Evolutionary conservation across 2,888 invertebrate species (phyloP).

Genomic region (Brachynemurus nebulosus): DNA sequence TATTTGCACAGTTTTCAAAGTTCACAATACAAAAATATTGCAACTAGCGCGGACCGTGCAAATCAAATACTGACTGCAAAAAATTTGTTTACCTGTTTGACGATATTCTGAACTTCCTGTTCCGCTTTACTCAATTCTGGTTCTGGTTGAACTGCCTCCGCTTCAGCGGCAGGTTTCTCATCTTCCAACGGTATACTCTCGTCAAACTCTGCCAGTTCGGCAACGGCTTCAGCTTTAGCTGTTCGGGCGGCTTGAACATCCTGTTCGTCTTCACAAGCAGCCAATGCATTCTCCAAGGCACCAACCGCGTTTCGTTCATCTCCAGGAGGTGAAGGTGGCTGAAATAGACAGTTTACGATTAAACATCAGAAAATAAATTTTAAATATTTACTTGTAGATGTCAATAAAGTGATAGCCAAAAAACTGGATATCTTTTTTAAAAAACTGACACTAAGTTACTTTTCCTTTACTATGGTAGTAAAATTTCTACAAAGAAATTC

Average conservation of each 20-base stretch:
- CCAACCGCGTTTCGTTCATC: constrained; percentile 48
- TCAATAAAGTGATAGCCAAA: too few relatives aligned
- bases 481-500: too few relatives aligned
- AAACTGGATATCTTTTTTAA: too few relatives aligned
- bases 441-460: too few relatives aligned
- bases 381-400: not conserved
- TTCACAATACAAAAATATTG: too few relatives aligned
- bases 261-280: constrained; percentile 87
- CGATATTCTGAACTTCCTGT: constrained; percentile 53
- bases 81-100: constrained; percentile 64
- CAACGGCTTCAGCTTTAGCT: constrained; percentile 79
- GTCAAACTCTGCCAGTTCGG: constrained; percentile 89
- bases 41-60: too few relatives aligned
- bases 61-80: too few relatives aligned
- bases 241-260: constrained; percentile 84
- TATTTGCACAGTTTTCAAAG: too few relatives aligned
- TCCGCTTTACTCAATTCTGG: constrained; percentile 57
- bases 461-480: too few relatives aligned
- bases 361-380: too few relatives aligned
- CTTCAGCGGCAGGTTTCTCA: constrained; percentile 26
- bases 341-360: too few relatives aligned
- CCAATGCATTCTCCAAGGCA: constrained; percentile 67
- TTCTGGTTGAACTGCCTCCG: constrained; percentile 30
- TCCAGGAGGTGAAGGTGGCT: constrained; percentile 12
- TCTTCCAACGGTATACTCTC: constrained; percentile 84